phyloP scores from a whole-genome alignment of 2,113 vertebrate species.

The Murina feae region DNA sequence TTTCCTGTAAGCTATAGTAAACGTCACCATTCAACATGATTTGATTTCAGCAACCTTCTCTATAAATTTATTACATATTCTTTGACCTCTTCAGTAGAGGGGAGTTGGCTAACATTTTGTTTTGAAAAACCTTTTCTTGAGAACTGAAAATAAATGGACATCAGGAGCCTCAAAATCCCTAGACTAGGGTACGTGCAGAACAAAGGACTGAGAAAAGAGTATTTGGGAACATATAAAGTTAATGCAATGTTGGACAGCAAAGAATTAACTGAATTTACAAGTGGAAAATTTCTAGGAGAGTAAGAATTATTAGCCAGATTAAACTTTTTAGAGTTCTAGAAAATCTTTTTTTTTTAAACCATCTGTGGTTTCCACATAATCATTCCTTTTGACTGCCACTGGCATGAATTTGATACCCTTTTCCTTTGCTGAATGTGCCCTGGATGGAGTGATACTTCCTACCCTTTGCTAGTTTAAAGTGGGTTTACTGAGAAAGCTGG shows the following conservation, averaged over 20 bases:
- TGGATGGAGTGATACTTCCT: not conserved
- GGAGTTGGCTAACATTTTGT: not conserved
- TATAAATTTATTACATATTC: not conserved
- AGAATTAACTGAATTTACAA: not conserved
- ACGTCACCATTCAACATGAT: not conserved
- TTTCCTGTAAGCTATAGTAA: conserved; percentile 10
- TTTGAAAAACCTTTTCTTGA: conserved; percentile 39
- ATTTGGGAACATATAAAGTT: not conserved
- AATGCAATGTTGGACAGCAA: not conserved
- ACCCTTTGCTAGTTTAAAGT: not conserved
- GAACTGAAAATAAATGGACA: conserved; percentile 6
- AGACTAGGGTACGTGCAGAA: not conserved
- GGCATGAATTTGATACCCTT: not conserved
- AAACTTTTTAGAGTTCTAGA: not conserved
- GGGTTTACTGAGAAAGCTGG: not conserved
- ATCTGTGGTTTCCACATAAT: not conserved
- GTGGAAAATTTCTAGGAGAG: not conserved
- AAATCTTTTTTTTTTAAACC: not conserved
- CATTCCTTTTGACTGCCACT: conserved; percentile 9
- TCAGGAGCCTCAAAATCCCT: not conserved
- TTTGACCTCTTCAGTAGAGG: not conserved
- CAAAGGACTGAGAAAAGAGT: not conserved
- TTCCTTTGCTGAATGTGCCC: not conserved
- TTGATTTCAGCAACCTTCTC: not conserved
- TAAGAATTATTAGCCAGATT: not conserved